phyloP scores from a whole-genome alignment of 1,140 invertebrate genomes.

The Alviniconcha marisindica region DNA sequence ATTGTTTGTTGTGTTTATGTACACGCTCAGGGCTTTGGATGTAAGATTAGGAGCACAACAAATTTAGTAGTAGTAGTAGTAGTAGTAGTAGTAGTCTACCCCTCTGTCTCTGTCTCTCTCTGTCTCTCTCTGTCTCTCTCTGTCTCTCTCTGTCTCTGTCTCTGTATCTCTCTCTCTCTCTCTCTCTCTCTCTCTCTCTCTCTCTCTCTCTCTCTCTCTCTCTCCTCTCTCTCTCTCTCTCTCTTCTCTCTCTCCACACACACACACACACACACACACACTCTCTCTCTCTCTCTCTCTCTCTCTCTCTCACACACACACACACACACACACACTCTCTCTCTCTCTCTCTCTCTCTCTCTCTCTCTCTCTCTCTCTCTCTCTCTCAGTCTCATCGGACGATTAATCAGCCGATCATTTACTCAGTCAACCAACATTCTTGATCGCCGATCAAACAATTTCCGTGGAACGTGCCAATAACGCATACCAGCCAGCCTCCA shows the following conservation, averaged over 20 bases:
- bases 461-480: neutral
- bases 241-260: neutral
- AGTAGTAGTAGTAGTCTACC: too few relatives aligned
- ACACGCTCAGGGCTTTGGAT: too few relatives aligned
- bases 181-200: neutral
- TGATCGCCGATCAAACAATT: neutral
- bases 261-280: neutral
- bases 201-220: neutral
- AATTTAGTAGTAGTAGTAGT: too few relatives aligned
- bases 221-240: neutral
- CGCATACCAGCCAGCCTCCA: neutral
- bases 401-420: neutral
- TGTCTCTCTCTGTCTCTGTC: constrained; percentile 7
- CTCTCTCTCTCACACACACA: neutral
- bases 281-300: constrained; percentile 24
- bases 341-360: constrained; percentile 12
- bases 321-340: neutral
- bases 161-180: constrained; percentile 10
- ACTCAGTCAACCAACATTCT: neutral
- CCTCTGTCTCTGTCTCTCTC: neutral
- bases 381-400: neutral
- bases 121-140: neutral
- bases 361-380: neutral
- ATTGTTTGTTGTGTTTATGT: too few relatives aligned
- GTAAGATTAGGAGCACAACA: too few relatives aligned